Percentiles rank a stretch among this genome's conserved stretches.
Conservation (phyloP, 2,888 invertebrate genomes). For the Dicyrtomina minuta region DNA sequence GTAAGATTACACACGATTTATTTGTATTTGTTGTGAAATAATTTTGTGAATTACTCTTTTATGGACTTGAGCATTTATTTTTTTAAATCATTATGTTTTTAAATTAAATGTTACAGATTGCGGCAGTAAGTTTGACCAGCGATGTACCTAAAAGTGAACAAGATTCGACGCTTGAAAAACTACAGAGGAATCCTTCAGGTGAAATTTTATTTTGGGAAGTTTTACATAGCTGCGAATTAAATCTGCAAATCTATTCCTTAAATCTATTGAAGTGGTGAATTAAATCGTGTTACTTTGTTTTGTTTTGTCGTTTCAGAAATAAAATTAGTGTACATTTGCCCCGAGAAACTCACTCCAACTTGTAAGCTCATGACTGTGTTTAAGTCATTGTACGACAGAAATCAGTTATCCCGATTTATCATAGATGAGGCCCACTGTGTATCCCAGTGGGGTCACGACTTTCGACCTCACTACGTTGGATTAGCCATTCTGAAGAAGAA, state of each 20-base stretch:
- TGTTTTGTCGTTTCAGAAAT: too few relatives aligned
- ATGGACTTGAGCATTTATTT: too few relatives aligned
- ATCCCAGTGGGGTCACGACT: too few relatives aligned
- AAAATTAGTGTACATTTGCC: conserved; percentile 91
- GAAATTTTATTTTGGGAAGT: background rate
- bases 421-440: conserved; percentile 95
- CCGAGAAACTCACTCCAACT: conserved; percentile 89
- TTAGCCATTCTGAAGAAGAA: too few relatives aligned
- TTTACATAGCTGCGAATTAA: background rate
- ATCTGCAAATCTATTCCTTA: too few relatives aligned
- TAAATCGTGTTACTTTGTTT: too few relatives aligned
- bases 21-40: conserved; percentile 13
- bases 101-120: too few relatives aligned
- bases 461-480: too few relatives aligned
- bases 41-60: background rate
- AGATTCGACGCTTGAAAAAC: conserved; percentile 71
- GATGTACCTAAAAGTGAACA: conserved; percentile 66
- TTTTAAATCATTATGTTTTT: too few relatives aligned
- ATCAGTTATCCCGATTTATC: conserved; percentile 76
- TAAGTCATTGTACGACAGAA: conserved; percentile 69
- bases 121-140: conserved; percentile 80
- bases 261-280: too few relatives aligned
- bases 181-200: conserved; percentile 63
- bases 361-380: conserved; percentile 70
- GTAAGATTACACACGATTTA: conserved; percentile 60